phyloP scores from a whole-genome alignment of 1,140 invertebrate genomes.

The Rhysida immarginata region DNA sequence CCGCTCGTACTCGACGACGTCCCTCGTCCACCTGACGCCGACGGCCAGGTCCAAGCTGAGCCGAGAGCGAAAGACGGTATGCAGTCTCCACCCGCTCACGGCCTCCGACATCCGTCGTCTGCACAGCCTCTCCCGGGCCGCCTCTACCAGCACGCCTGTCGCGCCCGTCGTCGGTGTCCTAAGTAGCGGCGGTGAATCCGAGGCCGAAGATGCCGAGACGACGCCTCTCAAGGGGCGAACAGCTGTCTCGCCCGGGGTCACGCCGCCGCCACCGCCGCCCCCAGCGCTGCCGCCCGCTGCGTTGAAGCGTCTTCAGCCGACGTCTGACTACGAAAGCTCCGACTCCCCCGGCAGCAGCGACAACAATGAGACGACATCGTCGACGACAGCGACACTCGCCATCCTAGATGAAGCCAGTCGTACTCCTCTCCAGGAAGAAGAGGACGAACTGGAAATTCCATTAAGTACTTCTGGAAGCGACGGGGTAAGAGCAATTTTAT shows the following conservation, averaged over 20 bases:
- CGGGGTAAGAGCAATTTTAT: too few species aligned
- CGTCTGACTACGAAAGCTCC: constrained; percentile 34
- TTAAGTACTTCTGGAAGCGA: too few species aligned
- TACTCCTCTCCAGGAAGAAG: too few species aligned
- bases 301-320: constrained; percentile 1
- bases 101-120: constrained; percentile 19
- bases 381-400: too few species aligned
- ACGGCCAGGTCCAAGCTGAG: constrained; percentile 5
- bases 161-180: constrained; percentile 10
- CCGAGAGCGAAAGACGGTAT: constrained; percentile 24
- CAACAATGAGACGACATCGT: constrained; percentile 19
- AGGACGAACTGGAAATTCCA: too few species aligned
- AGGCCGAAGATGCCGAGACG: neutral
- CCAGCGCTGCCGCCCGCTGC: neutral
- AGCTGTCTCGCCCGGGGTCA: too few species aligned
- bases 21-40: constrained; percentile 16
- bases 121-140: constrained; percentile 14
- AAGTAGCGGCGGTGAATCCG: neutral
- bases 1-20: constrained; percentile 19
- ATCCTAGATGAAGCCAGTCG: too few species aligned
- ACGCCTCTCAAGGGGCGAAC: too few species aligned
- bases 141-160: too few species aligned
- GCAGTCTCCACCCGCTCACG: constrained; percentile 24
- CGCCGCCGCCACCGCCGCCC: too few species aligned
- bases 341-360: constrained; percentile 34